These are phyloP conservation scores for Amblyopsis hoosieri DNA, from an alignment of 2,797 vertebrate species.

Conservation along the genomic window DNA sequence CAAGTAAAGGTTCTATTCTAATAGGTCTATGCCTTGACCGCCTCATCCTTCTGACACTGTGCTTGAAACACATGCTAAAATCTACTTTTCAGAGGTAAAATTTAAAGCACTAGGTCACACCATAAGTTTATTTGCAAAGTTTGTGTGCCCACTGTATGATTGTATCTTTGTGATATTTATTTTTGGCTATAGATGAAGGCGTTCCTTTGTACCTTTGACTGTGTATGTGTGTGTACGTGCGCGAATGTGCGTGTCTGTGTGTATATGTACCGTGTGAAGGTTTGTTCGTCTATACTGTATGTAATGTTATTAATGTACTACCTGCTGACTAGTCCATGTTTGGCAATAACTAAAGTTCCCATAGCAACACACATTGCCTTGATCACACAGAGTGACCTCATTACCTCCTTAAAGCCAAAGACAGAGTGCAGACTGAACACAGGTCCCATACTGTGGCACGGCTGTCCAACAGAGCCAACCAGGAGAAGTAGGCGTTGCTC, in stretches of 20 bases:
- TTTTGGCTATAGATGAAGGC: slow-evolving; percentile 24
- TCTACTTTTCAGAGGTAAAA: slow-evolving; percentile 33
- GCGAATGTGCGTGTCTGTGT: slow-evolving; percentile 1
- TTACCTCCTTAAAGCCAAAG: slow-evolving; percentile 19
- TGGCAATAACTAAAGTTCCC: slow-evolving; percentile 50
- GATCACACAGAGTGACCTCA: slow-evolving; percentile 7
- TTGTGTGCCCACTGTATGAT: slow-evolving; percentile 37
- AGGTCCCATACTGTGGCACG: slow-evolving; percentile 12
- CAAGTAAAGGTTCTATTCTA: slow-evolving; percentile 54
- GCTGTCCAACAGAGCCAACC: slow-evolving; percentile 10
- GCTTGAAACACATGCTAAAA: slow-evolving; percentile 47
- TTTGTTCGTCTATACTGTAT: neutral
- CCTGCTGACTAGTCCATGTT: slow-evolving; percentile 36
- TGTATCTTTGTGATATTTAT: slow-evolving; percentile 18
- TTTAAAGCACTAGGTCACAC: slow-evolving; percentile 32
- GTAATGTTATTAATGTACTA: slow-evolving; percentile 4
- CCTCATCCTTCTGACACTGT: slow-evolving; percentile 33
- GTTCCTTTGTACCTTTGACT: neutral
- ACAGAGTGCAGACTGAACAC: slow-evolving; percentile 6
- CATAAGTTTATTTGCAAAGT: slow-evolving; percentile 36
- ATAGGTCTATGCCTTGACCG: slow-evolving; percentile 45
- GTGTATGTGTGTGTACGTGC: slow-evolving; percentile 1
- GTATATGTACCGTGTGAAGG: neutral
- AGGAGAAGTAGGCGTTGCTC: slow-evolving; percentile 10
- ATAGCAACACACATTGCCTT: slow-evolving; percentile 9